Percentiles rank a stretch among this genome's conserved stretches.
These are phyloP conservation scores for Auanema freiburgensis DNA, from an alignment of 2,888 invertebrate genomes.

Conservation along the genomic window DNA sequence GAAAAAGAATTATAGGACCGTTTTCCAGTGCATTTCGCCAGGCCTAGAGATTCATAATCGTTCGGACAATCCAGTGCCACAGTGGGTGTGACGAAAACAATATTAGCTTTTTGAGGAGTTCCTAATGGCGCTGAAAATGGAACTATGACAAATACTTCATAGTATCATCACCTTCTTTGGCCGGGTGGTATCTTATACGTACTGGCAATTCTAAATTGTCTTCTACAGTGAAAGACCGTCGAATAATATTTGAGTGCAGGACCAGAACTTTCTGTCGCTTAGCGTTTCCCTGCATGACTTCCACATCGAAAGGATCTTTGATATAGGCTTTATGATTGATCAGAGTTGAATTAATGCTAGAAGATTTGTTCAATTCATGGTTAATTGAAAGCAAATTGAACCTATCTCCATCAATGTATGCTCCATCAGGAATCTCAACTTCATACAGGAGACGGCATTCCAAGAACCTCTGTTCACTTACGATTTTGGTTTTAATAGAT, in stretches of 20 bases:
- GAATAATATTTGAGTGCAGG: neutral
- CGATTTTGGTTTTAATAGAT: conserved; percentile 4
- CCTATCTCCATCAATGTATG: conserved; percentile 19
- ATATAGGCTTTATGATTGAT: conserved; percentile 4
- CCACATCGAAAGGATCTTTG: conserved; percentile 17
- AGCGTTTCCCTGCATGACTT: conserved; percentile 7
- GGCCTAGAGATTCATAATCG: conserved; percentile 8
- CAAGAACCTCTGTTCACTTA: conserved; percentile 16
- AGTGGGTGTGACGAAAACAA: conserved; percentile 11
- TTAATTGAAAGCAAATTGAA: neutral
- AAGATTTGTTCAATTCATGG: neutral
- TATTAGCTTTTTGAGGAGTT: neutral
- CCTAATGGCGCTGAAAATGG: neutral
- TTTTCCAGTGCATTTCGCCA: conserved; percentile 10
- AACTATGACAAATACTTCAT: neutral
- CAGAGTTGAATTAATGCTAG: conserved; percentile 16
- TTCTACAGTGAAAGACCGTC: conserved; percentile 14
- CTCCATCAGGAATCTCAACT: conserved; percentile 12
- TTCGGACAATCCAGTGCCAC: conserved; percentile 19
- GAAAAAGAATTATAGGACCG: conserved; percentile 5
- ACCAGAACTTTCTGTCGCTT: conserved; percentile 9
- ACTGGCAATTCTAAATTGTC: conserved; percentile 14
- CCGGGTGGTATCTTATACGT: conserved; percentile 16
- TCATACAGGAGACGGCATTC: conserved; percentile 20
- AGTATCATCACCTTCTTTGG: conserved; percentile 8